Base-by-base conservation (phyloP, 2,797 vertebrate genomes). In the Podarcis siculus region DNA sequence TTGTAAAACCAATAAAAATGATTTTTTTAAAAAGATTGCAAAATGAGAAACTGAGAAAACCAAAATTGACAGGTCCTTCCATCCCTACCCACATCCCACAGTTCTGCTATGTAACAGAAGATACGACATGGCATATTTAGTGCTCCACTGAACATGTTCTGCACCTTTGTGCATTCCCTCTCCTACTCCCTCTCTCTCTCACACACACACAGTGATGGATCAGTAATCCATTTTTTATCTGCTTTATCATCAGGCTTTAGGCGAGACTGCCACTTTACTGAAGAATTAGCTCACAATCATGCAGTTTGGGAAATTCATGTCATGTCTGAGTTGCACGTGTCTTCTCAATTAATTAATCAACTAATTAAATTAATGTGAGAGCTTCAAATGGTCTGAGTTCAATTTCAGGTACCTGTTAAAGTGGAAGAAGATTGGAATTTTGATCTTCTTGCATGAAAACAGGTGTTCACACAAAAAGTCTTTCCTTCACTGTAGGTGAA, bases 401-500 rank as follows among this genome's bases (percentile, higher is more conserved):
- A 80, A 25, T 72, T 58, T 39, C 37, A 81, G 73, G 17, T 73
- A 32, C 8, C 15, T 67, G 58, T 37, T 64, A 87, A 64, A 66
- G n/a, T 9, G 71, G 45, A 45, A 79, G 32, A 4, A 58, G n/a
- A 87, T 4, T 0, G 25, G 55, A 66, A 64, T 39, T 25, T 55
- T 27, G 3, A 17, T 49, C 61, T 88, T 77, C 27, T 39, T 8
- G 30, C 49, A 10, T 42, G 9, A 32, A n/a, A 17, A 21, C 17
- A 69, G n/a, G 35, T 79, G 27, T 13, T 55, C 17, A 76, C 25
- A 8, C 17, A 2, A 23, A 17, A 17, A 8, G n/a, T 67, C 32
- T 69, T 78, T 77, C 21, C 39, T 35, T 88, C 6, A 21, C 79
- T 79, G 45, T 49, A 80, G 87, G 87, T 73, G 64, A 79, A 64